Evolutionary conservation across 2,797 vertebrate species (phyloP).

Genomic region (Bufotes viridis): DNA sequence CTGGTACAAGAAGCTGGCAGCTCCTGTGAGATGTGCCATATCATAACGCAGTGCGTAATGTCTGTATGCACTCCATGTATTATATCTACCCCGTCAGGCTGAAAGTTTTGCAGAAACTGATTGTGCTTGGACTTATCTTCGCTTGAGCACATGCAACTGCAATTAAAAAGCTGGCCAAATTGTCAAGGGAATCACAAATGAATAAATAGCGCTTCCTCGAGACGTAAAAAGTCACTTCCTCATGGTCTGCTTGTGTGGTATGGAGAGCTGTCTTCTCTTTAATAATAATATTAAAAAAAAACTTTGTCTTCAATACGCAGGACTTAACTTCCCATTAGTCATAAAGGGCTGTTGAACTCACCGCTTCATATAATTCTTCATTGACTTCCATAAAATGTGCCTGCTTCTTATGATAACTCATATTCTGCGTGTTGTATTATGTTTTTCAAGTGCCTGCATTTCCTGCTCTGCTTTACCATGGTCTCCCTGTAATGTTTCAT

Average conservation of each 20-base stretch:
- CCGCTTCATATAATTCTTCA: neutral
- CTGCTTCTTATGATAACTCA: neutral
- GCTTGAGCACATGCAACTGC: constrained; percentile 32
- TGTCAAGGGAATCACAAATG: neutral
- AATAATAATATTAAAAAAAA: neutral
- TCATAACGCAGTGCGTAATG: constrained; percentile 25
- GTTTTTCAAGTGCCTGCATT: neutral
- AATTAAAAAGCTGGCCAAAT: constrained; percentile 17
- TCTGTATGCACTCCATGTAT: constrained; percentile 25
- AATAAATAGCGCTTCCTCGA: neutral
- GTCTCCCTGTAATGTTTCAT: too few species aligned
- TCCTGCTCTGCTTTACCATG: neutral
- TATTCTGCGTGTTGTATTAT: neutral
- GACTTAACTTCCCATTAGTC: neutral
- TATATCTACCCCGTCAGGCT: constrained; percentile 2
- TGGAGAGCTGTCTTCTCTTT: neutral
- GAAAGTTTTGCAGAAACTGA: neutral
- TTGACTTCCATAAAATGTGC: neutral
- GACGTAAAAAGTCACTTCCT: too few species aligned
- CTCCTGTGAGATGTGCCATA: neutral
- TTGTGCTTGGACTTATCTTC: constrained; percentile 19
- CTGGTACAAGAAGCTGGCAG: neutral
- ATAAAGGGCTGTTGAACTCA: neutral
- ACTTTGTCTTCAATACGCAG: neutral
- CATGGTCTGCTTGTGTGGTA: neutral